A percentile compares a stretch with the other conserved stretches of the same genome.
phyloP scores from a whole-genome alignment of 1,140 invertebrate species.

The Heliconius congener region DNA sequence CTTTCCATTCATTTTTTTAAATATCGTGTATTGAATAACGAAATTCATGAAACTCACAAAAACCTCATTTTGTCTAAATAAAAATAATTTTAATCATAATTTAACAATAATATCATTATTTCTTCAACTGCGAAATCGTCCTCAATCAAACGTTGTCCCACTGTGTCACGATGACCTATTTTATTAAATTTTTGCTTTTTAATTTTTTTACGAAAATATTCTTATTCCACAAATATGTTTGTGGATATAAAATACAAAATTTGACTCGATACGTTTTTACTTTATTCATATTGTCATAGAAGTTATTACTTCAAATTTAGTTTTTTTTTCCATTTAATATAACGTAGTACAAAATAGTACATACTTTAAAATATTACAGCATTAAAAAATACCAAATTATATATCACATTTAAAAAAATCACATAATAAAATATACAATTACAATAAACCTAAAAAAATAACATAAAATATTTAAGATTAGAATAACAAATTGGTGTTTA shows the following conservation, averaged over 20 bases:
- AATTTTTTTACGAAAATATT: too few species aligned
- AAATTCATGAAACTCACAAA: not conserved
- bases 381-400: not conserved
- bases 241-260: too few species aligned
- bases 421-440: slow-evolving; percentile 3
- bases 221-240: too few species aligned
- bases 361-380: not conserved
- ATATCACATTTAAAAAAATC: not conserved
- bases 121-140: too few species aligned
- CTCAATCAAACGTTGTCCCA: too few species aligned
- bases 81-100: not conserved
- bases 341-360: not conserved
- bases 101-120: not conserved
- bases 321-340: too few species aligned
- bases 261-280: too few species aligned
- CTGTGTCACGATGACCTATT: too few species aligned
- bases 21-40: not conserved
- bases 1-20: not conserved
- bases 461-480: not conserved
- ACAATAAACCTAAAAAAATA: not conserved
- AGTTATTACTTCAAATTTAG: too few species aligned
- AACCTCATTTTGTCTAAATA: not conserved
- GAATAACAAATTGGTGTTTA: slow-evolving; percentile 6
- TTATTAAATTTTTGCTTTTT: too few species aligned
- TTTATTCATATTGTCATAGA: too few species aligned